Evolutionary conservation across 2,888 invertebrate species (phyloP).

Genomic region (Eupithecia tripunctaria): DNA sequence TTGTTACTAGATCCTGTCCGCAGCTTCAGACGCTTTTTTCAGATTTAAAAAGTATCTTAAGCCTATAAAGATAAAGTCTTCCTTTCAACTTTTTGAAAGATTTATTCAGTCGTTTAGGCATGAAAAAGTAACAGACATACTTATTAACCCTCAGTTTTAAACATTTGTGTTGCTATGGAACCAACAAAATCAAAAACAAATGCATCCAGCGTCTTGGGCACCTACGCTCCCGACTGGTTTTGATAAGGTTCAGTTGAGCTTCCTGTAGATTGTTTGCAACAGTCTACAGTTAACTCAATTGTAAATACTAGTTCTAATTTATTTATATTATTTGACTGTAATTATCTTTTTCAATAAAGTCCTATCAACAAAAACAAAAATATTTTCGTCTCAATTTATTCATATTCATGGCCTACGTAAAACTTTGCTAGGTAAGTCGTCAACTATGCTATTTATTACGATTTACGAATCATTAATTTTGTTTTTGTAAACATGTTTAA

Average conservation of each 20-base stretch:
- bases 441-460: not conserved
- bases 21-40: not conserved
- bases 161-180: no score
- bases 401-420: not conserved
- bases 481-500: constrained; percentile 40
- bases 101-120: not conserved
- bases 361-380: no score
- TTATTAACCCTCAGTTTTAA: no score
- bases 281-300: no score
- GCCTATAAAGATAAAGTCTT: not conserved
- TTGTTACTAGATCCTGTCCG: not conserved
- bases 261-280: no score
- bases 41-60: not conserved
- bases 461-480: constrained; percentile 34
- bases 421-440: not conserved
- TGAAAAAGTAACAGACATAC: not conserved
- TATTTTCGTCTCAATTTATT: not conserved
- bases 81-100: not conserved
- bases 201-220: no score
- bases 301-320: no score
- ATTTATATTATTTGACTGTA: no score
- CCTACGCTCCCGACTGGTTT: no score
- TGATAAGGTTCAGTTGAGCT: no score
- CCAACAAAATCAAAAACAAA: no score
- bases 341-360: no score